phyloP scores from a whole-genome alignment of 2,113 vertebrate genomes.

The Arizona elegans region DNA sequence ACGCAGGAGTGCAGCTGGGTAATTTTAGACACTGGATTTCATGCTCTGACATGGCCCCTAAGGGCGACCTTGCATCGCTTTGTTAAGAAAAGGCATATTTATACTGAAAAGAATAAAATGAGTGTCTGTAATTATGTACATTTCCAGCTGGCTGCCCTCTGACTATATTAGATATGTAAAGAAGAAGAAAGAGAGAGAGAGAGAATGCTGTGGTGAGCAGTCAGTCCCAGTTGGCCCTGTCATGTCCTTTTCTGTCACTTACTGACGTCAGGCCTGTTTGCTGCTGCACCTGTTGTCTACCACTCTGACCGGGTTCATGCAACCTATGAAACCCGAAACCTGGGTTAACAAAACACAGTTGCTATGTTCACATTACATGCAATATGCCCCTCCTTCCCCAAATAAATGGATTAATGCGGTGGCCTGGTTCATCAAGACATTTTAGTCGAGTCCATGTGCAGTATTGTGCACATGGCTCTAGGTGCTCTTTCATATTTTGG shows the following conservation, averaged over 20 bases:
- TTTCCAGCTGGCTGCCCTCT: background rate
- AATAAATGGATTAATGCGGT: background rate
- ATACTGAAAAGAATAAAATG: background rate
- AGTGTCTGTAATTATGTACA: background rate
- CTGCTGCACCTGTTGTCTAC: background rate
- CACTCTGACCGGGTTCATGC: background rate
- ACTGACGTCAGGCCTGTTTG: background rate
- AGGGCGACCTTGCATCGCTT: background rate
- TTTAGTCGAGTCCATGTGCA: background rate
- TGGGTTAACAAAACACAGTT: background rate
- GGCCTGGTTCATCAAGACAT: background rate
- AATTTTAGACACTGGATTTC: background rate
- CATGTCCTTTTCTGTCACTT: background rate
- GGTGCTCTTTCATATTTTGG: background rate
- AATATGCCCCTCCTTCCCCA: background rate
- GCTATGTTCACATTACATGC: background rate
- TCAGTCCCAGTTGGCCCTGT: background rate
- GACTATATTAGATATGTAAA: background rate
- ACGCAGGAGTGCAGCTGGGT: background rate
- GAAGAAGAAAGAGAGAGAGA: background rate
- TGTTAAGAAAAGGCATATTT: background rate
- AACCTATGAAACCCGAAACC: background rate
- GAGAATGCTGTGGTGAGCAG: background rate
- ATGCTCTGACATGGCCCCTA: background rate
- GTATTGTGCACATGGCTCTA: background rate